Percentiles rank a stretch among this genome's conserved stretches.
phyloP scores from a whole-genome alignment of 2,888 invertebrate genomes.

The Dasysyrphus albostriatus region DNA sequence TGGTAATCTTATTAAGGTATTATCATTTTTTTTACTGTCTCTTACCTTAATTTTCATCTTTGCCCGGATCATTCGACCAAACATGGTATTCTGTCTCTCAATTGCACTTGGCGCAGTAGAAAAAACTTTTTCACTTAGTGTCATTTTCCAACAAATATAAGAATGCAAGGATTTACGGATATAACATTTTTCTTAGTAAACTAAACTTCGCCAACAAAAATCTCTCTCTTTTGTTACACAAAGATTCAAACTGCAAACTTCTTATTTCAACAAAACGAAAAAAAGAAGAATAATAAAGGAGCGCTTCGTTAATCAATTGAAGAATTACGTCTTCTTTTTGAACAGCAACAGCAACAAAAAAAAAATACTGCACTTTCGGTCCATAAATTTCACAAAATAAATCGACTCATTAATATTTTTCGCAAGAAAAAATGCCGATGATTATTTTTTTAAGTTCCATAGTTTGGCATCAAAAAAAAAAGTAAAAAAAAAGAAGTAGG shows the following conservation, averaged over 20 bases:
- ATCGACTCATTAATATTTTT: constrained; percentile 67
- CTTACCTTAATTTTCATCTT: constrained; percentile 64
- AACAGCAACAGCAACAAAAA: neutral
- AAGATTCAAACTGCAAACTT: constrained; percentile 11
- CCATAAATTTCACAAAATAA: constrained; percentile 66
- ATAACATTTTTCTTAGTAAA: constrained; percentile 22
- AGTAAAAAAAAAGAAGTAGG: constrained; percentile 5
- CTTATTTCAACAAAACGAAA: neutral
- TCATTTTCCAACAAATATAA: constrained; percentile 49
- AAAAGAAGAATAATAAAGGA: neutral
- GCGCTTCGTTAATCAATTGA: constrained; percentile 51
- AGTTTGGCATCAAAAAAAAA: constrained; percentile 13
- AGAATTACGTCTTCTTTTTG: constrained; percentile 13
- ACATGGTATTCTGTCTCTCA: constrained; percentile 63
- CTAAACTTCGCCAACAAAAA: constrained; percentile 30
- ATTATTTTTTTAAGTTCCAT: constrained; percentile 22
- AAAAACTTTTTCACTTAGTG: constrained; percentile 74
- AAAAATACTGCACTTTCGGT: constrained; percentile 43
- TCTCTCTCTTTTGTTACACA: constrained; percentile 25
- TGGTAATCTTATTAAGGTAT: too few relatives aligned
- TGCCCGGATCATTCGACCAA: constrained; percentile 63
- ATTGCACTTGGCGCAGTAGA: constrained; percentile 61
- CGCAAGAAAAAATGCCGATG: constrained; percentile 9
- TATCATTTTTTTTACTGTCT: neutral
- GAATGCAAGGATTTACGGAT: constrained; percentile 38